Base-by-base conservation (phyloP, 1,140 invertebrate genomes). In the Drosophila albomicans region DNA sequence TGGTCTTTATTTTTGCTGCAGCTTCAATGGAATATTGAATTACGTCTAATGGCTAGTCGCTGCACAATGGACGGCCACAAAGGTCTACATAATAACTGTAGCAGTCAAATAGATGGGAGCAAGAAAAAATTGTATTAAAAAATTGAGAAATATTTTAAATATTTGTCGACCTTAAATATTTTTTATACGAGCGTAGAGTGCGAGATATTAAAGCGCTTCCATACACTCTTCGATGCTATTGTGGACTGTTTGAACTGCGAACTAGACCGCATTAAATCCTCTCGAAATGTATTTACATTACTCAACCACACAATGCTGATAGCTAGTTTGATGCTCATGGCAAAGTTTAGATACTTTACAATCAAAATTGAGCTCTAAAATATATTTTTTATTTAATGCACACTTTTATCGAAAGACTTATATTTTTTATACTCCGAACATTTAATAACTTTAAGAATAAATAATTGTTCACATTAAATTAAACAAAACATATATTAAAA, bases 1-100 rank as follows among this genome's bases (percentile, higher is more conserved):
- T 16, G 61, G 38, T 65, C 16, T 38, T 66, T 35, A 46, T 46
- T 59, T 64, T 52, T 56, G 46, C 52, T 41, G 49, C 51, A 57
- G 49, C 59, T 73, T 88, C 64, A 88, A 81, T 80, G 46, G 84
- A 87, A 87, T 87, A 87, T 87, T 88, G 84, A 88, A 87, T 87
- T 88, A 87, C 84, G 48, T 59, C 80, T 87, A 87, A 87, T 87
- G 84, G 84, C 56, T 73, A 72, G 68, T 51, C 49, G 49, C 35
- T 62, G 67, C 46, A 81, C 66, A 76, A 81, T 69, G 76, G 67
- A 51, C 49, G 45, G 56, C 69, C 69, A 68, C 65, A 77, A 87
- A 77, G 72, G 28, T 56, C 59, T 8, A 57, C 32, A 48, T 72
- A 70, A 70, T 70, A 81, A 59, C 63, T 67, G 69, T 54, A 25